Percentiles rank a stretch among this genome's conserved stretches.
Evolutionary conservation across 2,888 invertebrate species (phyloP).

Genomic region (Conistra vaccinii): DNA sequence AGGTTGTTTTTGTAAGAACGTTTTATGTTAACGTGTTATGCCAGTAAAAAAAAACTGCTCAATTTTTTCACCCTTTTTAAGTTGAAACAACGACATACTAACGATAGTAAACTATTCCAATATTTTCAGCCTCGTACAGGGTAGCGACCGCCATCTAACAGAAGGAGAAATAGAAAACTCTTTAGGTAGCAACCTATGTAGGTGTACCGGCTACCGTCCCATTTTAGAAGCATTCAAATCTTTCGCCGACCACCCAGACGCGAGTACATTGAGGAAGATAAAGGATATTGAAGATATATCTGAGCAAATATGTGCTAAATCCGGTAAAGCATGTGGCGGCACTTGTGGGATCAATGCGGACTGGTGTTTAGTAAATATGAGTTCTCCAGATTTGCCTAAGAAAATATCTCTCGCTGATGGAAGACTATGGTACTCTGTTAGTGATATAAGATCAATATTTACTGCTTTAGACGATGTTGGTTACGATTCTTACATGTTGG

Average conservation of each 20-base stretch:
- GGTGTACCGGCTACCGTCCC: slow-evolving; percentile 93
- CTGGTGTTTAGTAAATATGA: slow-evolving; percentile 75
- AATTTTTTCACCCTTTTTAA: no score
- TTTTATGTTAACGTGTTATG: background rate
- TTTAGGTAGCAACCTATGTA: slow-evolving; percentile 93
- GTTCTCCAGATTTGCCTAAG: slow-evolving; percentile 61
- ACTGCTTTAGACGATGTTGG: slow-evolving; percentile 78
- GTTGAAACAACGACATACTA: no score
- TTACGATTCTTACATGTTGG: slow-evolving; percentile 89
- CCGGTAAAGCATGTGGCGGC: slow-evolving; percentile 71
- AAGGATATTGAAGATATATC: slow-evolving; percentile 81
- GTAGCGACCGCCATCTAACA: slow-evolving; percentile 83
- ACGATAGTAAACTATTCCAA: background rate
- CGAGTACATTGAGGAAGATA: slow-evolving; percentile 68
- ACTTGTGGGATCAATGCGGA: slow-evolving; percentile 70
- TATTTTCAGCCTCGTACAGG: slow-evolving; percentile 79
- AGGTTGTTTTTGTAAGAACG: background rate
- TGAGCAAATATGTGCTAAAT: slow-evolving; percentile 71
- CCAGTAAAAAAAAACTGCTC: background rate
- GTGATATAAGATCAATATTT: slow-evolving; percentile 86
- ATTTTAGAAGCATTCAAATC: slow-evolving; percentile 92
- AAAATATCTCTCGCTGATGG: slow-evolving; percentile 75
- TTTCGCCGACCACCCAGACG: slow-evolving; percentile 82
- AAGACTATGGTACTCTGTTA: slow-evolving; percentile 87
- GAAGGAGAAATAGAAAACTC: slow-evolving; percentile 92